Evolutionary conservation across 2,797 vertebrate species (phyloP).

Genomic region (Cyclura pinguis): DNA sequence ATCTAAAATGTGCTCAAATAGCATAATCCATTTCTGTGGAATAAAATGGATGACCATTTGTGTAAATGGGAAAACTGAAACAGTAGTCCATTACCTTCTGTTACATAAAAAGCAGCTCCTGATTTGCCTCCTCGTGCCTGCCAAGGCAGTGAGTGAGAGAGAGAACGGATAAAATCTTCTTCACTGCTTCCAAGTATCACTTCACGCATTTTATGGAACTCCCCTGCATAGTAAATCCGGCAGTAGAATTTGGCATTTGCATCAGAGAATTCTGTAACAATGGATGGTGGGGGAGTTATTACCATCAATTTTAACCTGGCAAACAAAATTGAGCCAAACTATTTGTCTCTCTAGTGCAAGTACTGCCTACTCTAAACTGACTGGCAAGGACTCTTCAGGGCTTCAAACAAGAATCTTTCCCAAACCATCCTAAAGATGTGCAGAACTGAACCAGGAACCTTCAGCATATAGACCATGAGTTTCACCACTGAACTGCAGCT

Average conservation of each 20-base stretch:
- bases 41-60: neutral
- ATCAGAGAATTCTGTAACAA: constrained; percentile 92
- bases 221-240: constrained; percentile 95
- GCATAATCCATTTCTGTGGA: neutral
- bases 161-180: constrained; percentile 95
- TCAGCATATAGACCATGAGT: neutral
- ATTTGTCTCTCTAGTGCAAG: neutral
- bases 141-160: constrained; percentile 97
- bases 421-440: neutral
- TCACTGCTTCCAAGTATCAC: constrained; percentile 94
- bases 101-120: constrained; percentile 96
- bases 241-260: constrained; percentile 98
- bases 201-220: constrained; percentile 96
- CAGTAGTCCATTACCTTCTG: constrained; percentile 84
- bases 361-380: neutral
- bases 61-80: neutral
- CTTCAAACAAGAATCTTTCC: neutral
- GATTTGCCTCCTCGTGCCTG: constrained; percentile 98
- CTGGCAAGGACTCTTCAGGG: neutral
- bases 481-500: no score
- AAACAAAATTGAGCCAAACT: neutral
- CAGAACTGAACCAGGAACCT: neutral
- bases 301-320: neutral
- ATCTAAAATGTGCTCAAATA: neutral
- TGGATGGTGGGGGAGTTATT: neutral